Evolutionary conservation across 2,113 vertebrate genomes (phyloP).

Genomic region (Dicaeum eximium): DNA sequence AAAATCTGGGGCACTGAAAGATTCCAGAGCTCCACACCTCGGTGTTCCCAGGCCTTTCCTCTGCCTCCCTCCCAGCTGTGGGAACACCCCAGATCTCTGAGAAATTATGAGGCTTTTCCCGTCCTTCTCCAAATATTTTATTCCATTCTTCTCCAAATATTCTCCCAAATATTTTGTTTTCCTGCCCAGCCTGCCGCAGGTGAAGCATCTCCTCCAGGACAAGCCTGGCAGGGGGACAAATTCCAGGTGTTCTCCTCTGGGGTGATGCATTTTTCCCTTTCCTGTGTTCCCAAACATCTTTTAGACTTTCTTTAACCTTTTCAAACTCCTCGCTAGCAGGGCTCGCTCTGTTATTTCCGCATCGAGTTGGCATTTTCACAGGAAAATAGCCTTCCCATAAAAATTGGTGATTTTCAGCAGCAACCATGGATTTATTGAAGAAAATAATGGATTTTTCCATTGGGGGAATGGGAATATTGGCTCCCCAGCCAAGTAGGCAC

Average conservation of each 20-base stretch:
- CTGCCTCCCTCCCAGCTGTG: neutral
- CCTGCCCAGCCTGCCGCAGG: neutral
- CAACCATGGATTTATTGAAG: slow-evolving; percentile 8
- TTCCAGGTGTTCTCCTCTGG: neutral
- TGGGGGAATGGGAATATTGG: neutral
- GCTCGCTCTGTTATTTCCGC: neutral
- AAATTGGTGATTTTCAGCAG: neutral
- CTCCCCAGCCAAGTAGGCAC: neutral
- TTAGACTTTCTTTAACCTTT: slow-evolving; percentile 42
- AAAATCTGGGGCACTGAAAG: neutral
- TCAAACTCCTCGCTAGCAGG: neutral
- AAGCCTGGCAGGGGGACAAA: fast-evolving
- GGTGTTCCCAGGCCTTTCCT: fast-evolving
- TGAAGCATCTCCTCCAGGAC: neutral
- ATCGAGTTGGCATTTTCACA: slow-evolving; percentile 1
- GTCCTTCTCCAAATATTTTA: neutral
- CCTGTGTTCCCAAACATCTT: neutral
- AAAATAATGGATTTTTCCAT: neutral
- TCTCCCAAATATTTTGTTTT: neutral
- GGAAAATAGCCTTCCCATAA: neutral
- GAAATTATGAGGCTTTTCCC: neutral
- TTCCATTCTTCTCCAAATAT: neutral
- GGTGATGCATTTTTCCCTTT: neutral
- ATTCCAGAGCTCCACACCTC: neutral
- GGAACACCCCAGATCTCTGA: neutral